Evolutionary conservation across 2,888 invertebrate species (phyloP).

Genomic region (Yponomeuta cagnagella): DNA sequence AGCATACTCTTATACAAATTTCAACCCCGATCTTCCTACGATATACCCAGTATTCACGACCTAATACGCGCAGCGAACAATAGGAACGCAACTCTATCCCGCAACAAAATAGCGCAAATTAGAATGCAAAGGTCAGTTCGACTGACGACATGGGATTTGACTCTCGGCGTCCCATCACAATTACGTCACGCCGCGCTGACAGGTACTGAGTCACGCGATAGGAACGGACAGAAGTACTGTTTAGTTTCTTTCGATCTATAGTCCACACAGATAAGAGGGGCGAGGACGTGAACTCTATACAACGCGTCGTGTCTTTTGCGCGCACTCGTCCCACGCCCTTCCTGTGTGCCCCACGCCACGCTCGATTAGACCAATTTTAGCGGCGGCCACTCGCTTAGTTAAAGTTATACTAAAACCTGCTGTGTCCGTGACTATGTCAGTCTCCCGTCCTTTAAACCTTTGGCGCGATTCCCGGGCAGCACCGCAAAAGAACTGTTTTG

Average conservation of each 20-base stretch:
- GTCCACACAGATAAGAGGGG: no score
- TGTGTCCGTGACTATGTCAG: no score
- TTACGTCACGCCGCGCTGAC: neutral
- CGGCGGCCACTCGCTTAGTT: no score
- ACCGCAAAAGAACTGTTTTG: no score
- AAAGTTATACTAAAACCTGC: no score
- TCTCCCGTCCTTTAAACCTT: no score
- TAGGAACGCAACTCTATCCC: neutral
- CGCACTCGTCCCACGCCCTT: no score
- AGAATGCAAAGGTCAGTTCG: neutral
- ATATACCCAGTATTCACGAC: neutral
- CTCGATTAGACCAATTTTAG: no score
- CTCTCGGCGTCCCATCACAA: neutral
- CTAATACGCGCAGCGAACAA: neutral
- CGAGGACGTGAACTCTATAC: no score
- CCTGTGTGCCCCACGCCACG: no score
- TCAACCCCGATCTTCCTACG: neutral
- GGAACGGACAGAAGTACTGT: neutral
- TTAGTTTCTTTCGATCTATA: neutral
- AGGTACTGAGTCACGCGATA: neutral
- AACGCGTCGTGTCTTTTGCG: no score
- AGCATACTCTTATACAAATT: neutral
- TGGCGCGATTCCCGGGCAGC: no score
- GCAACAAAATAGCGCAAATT: neutral
- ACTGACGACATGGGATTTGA: neutral